These are phyloP conservation scores for Climacteris rufus DNA, from an alignment of 2,113 vertebrate genomes.

Conservation along the genomic window DNA sequence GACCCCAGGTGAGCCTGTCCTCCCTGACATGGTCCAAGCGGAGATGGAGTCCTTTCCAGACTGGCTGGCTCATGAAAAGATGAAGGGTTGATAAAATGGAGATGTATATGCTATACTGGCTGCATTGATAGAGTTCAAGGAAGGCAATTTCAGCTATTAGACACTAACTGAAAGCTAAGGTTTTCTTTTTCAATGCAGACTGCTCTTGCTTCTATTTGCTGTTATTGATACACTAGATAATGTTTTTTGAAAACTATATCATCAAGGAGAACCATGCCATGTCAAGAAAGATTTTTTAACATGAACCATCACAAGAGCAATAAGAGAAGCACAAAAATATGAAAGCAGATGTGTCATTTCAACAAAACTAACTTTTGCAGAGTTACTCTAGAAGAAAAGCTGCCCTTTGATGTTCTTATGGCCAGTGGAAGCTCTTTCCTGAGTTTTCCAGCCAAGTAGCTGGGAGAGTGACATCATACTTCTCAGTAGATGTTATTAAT, in stretches of 20 bases:
- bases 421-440: not conserved
- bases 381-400: not conserved
- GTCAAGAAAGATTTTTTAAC: constrained; percentile 15
- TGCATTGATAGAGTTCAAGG: not conserved
- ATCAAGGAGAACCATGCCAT: not conserved
- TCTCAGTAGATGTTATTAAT: constrained; percentile 57
- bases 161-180: not conserved
- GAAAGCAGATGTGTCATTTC: not conserved
- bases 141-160: not conserved
- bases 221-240: not conserved
- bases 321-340: not conserved
- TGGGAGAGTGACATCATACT: constrained; percentile 4
- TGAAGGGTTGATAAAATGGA: not conserved
- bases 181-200: not conserved
- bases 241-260: constrained; percentile 6
- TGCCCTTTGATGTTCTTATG: not conserved
- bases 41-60: not conserved
- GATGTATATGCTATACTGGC: not conserved
- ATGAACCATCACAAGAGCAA: not conserved
- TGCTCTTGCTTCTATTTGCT: not conserved
- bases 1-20: not conserved
- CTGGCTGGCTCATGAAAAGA: not conserved
- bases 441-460: constrained; percentile 13
- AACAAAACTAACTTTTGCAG: not conserved
- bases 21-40: not conserved